phyloP scores from a whole-genome alignment of 2,888 invertebrate species.

The Trachelus stipa region DNA sequence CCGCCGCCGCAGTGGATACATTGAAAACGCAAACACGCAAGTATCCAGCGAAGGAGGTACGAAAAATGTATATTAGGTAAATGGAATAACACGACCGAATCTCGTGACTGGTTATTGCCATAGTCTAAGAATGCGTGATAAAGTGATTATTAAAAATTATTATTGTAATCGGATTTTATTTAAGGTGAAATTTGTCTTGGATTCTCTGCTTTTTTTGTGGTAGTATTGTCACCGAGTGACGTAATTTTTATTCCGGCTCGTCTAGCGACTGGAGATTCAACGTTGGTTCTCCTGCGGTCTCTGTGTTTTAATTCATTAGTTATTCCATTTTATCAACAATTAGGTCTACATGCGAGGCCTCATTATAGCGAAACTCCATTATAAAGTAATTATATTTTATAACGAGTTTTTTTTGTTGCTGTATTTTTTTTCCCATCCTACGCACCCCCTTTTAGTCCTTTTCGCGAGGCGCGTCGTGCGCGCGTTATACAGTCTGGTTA shows the following conservation, averaged over 20 bases:
- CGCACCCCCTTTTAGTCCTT: neutral
- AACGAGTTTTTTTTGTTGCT: conserved; percentile 45
- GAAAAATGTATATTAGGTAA: neutral
- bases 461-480: neutral
- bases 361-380: conserved; percentile 45
- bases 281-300: conserved; percentile 1
- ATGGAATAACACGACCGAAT: neutral
- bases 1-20: neutral
- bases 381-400: conserved; percentile 46
- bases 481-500: neutral
- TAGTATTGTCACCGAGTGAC: neutral
- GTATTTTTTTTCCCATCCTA: neutral
- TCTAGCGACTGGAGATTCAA: neutral
- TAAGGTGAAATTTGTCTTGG: neutral
- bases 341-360: conserved; percentile 43
- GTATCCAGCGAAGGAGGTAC: neutral
- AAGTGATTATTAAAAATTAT: neutral
- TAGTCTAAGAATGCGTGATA: neutral
- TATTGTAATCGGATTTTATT: neutral
- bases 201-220: neutral
- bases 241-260: neutral
- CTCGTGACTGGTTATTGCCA: neutral
- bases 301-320: conserved; percentile 32
- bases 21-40: neutral
- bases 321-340: conserved; percentile 39